Conservation (phyloP, 2,797 vertebrate genomes). For the Pyrocephalus nanus region DNA sequence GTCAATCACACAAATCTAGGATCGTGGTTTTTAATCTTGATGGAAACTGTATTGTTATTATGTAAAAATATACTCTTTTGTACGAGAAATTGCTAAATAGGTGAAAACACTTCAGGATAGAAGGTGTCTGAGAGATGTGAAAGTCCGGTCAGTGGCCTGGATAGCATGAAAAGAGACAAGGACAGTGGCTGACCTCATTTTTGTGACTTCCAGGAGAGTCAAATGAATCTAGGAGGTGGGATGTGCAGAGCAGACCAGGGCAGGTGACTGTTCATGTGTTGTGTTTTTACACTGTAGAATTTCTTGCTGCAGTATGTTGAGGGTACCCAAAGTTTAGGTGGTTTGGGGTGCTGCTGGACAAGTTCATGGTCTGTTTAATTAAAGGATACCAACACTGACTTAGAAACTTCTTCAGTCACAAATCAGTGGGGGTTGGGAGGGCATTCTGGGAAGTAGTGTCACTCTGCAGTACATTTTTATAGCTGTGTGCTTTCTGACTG, state of each 20-base stretch:
- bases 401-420: neutral
- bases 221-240: neutral
- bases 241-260: neutral
- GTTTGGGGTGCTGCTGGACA: neutral
- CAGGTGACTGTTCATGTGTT: neutral
- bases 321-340: neutral
- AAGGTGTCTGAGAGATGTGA: neutral
- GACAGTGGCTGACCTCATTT: neutral
- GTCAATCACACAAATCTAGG: neutral
- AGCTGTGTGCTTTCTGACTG: neutral
- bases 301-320: neutral
- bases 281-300: neutral
- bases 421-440: neutral
- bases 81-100: neutral
- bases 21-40: neutral
- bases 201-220: neutral
- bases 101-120: neutral
- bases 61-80: neutral
- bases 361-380: neutral
- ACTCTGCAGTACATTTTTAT: neutral
- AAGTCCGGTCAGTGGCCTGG: neutral
- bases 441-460: neutral
- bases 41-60: neutral
- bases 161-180: neutral
- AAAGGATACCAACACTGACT: neutral